These are phyloP conservation scores for Drepana arcuata DNA, from an alignment of 1,140 invertebrate species.

Conservation along the genomic window DNA sequence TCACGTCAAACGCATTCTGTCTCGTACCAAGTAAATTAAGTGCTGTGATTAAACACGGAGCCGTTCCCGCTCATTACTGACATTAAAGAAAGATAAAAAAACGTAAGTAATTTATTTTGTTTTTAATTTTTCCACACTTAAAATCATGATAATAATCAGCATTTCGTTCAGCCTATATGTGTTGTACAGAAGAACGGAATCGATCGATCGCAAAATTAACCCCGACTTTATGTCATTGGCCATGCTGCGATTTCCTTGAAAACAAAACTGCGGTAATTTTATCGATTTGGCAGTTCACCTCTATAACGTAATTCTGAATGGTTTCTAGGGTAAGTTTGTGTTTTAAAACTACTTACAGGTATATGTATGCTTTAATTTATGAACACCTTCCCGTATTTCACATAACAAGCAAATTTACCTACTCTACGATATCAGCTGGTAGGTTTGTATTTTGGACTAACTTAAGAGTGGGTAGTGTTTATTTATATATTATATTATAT, in stretches of 20 bases:
- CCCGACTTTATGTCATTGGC: not conserved
- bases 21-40: constrained; percentile 60
- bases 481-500: no score
- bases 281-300: constrained; percentile 67
- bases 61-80: constrained; percentile 40
- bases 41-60: constrained; percentile 33
- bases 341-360: no score
- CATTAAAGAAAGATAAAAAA: constrained; percentile 33
- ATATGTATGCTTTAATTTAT: no score
- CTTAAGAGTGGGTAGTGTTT: no score
- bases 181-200: not conserved
- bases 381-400: no score
- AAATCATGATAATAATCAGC: not conserved
- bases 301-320: constrained; percentile 49
- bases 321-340: no score
- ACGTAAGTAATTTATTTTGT: not conserved
- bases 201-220: not conserved
- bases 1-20: constrained; percentile 38
- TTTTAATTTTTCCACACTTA: not conserved
- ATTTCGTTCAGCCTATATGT: not conserved
- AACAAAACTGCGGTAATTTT: constrained; percentile 73
- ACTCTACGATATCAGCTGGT: no score
- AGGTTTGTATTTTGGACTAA: no score
- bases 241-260: constrained; percentile 29
- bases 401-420: no score